These are phyloP conservation scores for Limnephilus rhombicus DNA, from an alignment of 2,888 invertebrate species.

Conservation along the genomic window DNA sequence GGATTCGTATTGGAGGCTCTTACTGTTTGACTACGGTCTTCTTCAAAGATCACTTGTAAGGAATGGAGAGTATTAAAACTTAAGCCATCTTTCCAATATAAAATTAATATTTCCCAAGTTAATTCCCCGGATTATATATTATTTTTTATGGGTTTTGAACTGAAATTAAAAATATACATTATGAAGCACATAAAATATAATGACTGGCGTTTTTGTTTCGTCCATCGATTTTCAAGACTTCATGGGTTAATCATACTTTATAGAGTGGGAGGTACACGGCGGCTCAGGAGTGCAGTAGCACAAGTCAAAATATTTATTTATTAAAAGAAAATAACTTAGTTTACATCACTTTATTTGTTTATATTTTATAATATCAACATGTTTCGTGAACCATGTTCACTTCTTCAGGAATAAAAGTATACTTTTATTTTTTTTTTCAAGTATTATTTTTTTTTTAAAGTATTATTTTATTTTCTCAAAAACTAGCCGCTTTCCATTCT, in stretches of 20 bases:
- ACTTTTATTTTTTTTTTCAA: too few relatives aligned
- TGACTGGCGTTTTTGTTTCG: constrained; percentile 37
- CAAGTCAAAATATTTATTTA: neutral
- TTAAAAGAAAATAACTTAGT: too few relatives aligned
- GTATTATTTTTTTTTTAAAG: too few relatives aligned
- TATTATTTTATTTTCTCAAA: too few relatives aligned
- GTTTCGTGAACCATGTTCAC: too few relatives aligned
- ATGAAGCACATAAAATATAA: constrained; percentile 24
- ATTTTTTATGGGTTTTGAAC: neutral
- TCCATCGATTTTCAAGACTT: constrained; percentile 39
- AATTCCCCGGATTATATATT: neutral
- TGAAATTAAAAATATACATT: neutral
- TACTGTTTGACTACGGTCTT: too few relatives aligned
- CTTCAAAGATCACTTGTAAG: neutral
- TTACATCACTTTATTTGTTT: too few relatives aligned
- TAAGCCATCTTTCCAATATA: neutral
- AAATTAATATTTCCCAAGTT: neutral
- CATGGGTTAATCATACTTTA: constrained; percentile 37
- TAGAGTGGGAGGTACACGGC: constrained; percentile 14
- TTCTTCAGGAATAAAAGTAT: too few relatives aligned
- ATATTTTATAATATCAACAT: too few relatives aligned
- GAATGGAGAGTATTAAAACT: neutral
- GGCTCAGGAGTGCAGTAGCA: neutral
- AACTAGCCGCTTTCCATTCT: too few relatives aligned
- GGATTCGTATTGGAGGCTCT: too few relatives aligned